phyloP scores from a whole-genome alignment of 2,888 invertebrate genomes.

The Hetaerina titia region DNA sequence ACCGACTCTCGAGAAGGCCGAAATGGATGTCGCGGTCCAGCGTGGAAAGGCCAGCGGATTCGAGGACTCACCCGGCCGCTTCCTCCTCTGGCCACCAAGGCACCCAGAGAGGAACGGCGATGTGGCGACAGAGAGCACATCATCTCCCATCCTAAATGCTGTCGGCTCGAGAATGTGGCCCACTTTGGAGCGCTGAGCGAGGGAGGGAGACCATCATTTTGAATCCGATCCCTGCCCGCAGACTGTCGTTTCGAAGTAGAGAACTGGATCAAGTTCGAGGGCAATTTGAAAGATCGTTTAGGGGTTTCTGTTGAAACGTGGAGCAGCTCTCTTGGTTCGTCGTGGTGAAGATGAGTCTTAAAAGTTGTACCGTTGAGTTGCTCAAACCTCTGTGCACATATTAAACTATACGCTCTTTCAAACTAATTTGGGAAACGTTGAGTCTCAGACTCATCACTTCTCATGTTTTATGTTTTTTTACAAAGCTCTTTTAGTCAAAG shows the following conservation, averaged over 20 bases:
- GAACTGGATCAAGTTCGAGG: constrained; percentile 5
- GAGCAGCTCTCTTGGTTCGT: no score
- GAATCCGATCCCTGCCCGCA: not conserved
- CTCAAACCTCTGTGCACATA: no score
- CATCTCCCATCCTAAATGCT: not conserved
- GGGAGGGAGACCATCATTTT: not conserved
- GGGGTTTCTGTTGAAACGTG: not conserved
- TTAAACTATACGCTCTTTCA: no score
- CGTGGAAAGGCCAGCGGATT: constrained; percentile 9
- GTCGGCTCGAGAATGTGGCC: not conserved
- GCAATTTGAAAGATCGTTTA: not conserved
- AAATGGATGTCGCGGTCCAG: not conserved
- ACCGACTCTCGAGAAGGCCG: not conserved
- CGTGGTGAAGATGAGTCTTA: no score
- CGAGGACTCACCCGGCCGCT: not conserved
- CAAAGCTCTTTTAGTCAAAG: no score
- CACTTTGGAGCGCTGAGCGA: not conserved
- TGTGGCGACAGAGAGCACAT: no score
- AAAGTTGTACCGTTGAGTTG: no score
- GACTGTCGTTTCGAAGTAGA: not conserved
- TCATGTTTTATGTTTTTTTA: no score
- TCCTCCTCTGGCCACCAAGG: not conserved
- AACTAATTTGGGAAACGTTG: no score
- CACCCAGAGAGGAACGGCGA: no score
- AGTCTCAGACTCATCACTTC: no score